Evolutionary conservation across 2,888 invertebrate genomes (phyloP), one percentile per base, ranked within the genome.

Genomic region (Geotrupes spiniger): DNA sequence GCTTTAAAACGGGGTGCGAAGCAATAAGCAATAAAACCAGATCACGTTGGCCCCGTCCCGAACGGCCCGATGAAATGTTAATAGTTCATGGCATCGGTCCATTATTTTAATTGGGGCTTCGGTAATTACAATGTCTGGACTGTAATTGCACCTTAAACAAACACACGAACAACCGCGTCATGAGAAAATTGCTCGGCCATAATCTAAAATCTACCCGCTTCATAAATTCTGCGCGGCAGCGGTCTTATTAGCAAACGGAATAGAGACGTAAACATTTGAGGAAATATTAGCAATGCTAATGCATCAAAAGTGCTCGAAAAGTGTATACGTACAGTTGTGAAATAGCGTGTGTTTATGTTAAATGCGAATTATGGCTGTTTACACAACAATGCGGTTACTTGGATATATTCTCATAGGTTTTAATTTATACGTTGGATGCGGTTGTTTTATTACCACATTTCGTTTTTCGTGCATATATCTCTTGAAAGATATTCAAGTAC

Each of bases 81-180:
- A 74, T 74, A 71, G 72, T 69, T 73, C 67, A 57, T 73, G 74
- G 72, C 73, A 71, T 65, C 66, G 65, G 59, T 63, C 71, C 72
- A 74, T 74, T 74, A 74, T 73, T 73, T 74, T 74, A 74, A 74
- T 74, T 74, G 73, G 71, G 63, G 61, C 65, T 58, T 57, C 56
- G 63, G 66, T 73, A 73, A 73, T 73, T 72, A 70, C 69, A 69
- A 64, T 64, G 71, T 71, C 72, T 70, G 71, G 65, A 54, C 56
- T 69, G 57, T 48, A 48, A 48, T 47, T 48, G 66, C 63, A 63
- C 59, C 64, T 67, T 70, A 71, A 71, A 69, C 70, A 71, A 71
- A 71, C 66, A 71, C 68, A 68, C 66, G 65, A 64, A 65, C 47
- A 33, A 26, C 33, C 15, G 38, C 38, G 15, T 25, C 42, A 49